A percentile compares a stretch with the other conserved stretches of the same genome.
phyloP scores from a whole-genome alignment of 2,888 invertebrate species.

The Archips crataeganus region DNA sequence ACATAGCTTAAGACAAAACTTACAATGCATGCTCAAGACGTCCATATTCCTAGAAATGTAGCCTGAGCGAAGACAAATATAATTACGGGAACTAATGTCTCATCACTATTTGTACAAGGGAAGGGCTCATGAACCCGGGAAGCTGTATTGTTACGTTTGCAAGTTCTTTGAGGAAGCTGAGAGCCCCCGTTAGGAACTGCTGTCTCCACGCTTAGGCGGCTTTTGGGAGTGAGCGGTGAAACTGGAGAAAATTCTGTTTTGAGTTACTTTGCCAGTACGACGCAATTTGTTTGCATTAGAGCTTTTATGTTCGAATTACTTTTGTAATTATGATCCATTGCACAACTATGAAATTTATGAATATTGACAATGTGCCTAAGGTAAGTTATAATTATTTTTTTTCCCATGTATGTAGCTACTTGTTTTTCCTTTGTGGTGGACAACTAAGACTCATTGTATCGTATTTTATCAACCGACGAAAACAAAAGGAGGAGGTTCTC shows the following conservation, averaged over 20 bases:
- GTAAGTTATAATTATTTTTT: too few species aligned
- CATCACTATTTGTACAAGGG: conserved; percentile 2
- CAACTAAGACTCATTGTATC: too few species aligned
- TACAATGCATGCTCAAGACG: background rate
- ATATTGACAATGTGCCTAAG: too few species aligned
- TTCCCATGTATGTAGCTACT: too few species aligned
- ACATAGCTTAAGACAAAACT: background rate
- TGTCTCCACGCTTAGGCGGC: background rate
- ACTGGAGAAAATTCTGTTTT: background rate
- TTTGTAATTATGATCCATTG: too few species aligned
- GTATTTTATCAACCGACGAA: too few species aligned
- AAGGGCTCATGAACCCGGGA: background rate
- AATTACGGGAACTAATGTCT: conserved; percentile 8
- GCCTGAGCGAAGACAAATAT: conserved; percentile 14
- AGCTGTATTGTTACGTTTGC: conserved; percentile 4
- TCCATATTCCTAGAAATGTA: background rate
- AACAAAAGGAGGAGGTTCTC: too few species aligned
- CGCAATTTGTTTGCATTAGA: too few species aligned
- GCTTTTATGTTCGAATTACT: too few species aligned
- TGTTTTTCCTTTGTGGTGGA: too few species aligned
- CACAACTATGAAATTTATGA: too few species aligned
- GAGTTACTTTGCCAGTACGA: too few species aligned
- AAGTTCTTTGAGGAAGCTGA: background rate
- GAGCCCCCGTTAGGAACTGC: background rate
- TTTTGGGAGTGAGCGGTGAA: background rate